These are phyloP conservation scores for Bostrychus sinensis DNA, from an alignment of 2,113 vertebrate species.

Conservation along the genomic window DNA sequence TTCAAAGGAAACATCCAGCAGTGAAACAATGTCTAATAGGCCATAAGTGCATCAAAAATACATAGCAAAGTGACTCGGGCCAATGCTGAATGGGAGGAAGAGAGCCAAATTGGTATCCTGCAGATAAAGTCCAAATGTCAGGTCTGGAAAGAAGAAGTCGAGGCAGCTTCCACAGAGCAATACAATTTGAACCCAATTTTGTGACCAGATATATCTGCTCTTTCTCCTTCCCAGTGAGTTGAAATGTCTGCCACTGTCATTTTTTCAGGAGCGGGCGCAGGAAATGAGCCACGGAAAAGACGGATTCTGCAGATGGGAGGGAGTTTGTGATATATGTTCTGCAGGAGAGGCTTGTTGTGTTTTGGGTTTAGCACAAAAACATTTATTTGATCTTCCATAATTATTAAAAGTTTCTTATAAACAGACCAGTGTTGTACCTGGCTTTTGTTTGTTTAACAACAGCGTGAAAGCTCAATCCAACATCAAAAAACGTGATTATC, in stretches of 20 bases:
- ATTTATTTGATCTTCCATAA: too few species aligned
- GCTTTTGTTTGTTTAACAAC: too few species aligned
- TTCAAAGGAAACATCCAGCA: constrained; percentile 26
- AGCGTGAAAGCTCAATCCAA: too few species aligned
- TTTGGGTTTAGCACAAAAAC: neutral
- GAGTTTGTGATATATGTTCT: too few species aligned
- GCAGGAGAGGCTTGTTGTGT: neutral
- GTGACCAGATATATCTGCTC: constrained; percentile 64
- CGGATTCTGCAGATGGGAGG: constrained; percentile 50
- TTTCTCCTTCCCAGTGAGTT: constrained; percentile 61
- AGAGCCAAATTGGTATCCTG: constrained; percentile 58
- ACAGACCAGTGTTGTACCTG: too few species aligned
- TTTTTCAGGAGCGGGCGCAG: constrained; percentile 44
- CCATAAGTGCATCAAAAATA: constrained; percentile 45
- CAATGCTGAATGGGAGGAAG: constrained; percentile 45
- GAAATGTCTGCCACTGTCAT: constrained; percentile 68
- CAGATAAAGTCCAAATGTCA: constrained; percentile 67
- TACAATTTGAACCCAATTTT: constrained; percentile 70
- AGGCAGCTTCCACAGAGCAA: constrained; percentile 61
- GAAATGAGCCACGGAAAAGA: constrained; percentile 69
- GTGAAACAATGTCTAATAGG: constrained; percentile 38
- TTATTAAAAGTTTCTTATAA: too few species aligned
- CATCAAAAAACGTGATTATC: too few species aligned
- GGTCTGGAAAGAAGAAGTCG: constrained; percentile 61
- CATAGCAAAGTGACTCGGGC: constrained; percentile 53